A percentile compares a stretch with the other conserved stretches of the same genome.
Conservation (phyloP, 2,113 vertebrate species). For the Oceanites oceanicus region DNA sequence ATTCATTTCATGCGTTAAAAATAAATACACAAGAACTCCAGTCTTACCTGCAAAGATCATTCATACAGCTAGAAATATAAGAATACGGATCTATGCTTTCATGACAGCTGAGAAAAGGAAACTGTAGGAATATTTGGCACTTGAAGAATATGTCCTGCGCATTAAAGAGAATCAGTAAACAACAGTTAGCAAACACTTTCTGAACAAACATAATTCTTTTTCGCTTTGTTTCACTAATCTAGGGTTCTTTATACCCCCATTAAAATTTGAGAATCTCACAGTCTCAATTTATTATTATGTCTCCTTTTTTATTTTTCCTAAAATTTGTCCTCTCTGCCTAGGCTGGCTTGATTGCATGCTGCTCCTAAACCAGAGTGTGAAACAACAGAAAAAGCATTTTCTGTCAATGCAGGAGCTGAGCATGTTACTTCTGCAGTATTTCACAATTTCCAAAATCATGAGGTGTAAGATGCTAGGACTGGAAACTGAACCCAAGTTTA, state of each 20-base stretch:
- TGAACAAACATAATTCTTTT: not conserved
- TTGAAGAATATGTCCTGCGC: conserved; percentile 91
- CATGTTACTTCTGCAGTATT: not conserved
- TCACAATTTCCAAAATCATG: not conserved
- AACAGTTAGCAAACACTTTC: not conserved
- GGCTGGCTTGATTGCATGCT: not conserved
- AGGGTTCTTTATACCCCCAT: not conserved
- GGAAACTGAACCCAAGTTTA: not conserved
- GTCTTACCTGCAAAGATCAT: conserved; percentile 97
- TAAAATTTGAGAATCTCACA: not conserved
- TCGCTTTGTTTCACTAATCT: not conserved
- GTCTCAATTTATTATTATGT: not conserved
- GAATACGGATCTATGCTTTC: conserved; percentile 96
- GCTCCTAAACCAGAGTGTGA: not conserved
- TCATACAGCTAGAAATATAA: conserved; percentile 95
- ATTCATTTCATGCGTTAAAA: not conserved
- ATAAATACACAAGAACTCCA: not conserved
- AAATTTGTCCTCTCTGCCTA: not conserved
- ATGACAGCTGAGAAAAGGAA: conserved; percentile 96
- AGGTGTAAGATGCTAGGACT: not conserved
- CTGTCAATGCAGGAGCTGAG: not conserved
- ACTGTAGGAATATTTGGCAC: conserved; percentile 93
- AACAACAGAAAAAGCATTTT: not conserved
- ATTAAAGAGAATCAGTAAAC: conserved; percentile 21
- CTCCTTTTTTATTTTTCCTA: not conserved